phyloP scores from a whole-genome alignment of 2,888 invertebrate genomes.

The Lithophane leautieri region DNA sequence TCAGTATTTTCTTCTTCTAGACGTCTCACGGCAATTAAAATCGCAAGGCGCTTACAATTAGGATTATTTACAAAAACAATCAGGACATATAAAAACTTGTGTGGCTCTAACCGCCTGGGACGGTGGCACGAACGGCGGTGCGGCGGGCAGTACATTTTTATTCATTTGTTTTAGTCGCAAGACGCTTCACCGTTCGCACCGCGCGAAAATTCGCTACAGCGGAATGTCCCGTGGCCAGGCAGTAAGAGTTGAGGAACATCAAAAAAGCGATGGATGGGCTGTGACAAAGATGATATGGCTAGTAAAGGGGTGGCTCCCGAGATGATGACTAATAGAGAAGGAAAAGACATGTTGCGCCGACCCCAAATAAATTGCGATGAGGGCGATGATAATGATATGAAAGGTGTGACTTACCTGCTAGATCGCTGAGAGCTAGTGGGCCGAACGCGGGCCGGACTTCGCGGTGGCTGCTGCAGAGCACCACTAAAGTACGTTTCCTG shows the following conservation, averaged over 20 bases:
- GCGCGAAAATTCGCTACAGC: too few species aligned
- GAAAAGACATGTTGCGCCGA: neutral
- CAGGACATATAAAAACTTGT: neutral
- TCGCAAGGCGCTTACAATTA: neutral
- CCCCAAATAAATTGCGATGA: neutral
- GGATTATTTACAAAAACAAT: too few species aligned
- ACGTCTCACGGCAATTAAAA: neutral
- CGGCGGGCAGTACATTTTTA: too few species aligned
- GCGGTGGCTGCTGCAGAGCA: slow-evolving; percentile 93
- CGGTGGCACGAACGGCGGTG: too few species aligned
- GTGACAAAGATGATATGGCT: neutral
- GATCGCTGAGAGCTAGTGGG: slow-evolving; percentile 93
- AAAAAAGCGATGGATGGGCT: neutral
- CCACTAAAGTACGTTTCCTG: slow-evolving; percentile 98
- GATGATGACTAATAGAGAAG: neutral
- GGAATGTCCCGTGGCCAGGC: too few species aligned
- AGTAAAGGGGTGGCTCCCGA: neutral
- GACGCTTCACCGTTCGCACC: too few species aligned
- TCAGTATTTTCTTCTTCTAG: neutral
- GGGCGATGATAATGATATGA: neutral
- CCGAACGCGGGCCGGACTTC: slow-evolving; percentile 95
- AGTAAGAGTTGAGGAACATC: neutral
- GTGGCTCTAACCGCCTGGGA: neutral
- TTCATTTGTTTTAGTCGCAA: too few species aligned
- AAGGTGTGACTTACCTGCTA: slow-evolving; percentile 91